A percentile compares a stretch with the other conserved stretches of the same genome.
Evolutionary conservation across 2,888 invertebrate species (phyloP).

Genomic region (Zaprionus bogoriensis): DNA sequence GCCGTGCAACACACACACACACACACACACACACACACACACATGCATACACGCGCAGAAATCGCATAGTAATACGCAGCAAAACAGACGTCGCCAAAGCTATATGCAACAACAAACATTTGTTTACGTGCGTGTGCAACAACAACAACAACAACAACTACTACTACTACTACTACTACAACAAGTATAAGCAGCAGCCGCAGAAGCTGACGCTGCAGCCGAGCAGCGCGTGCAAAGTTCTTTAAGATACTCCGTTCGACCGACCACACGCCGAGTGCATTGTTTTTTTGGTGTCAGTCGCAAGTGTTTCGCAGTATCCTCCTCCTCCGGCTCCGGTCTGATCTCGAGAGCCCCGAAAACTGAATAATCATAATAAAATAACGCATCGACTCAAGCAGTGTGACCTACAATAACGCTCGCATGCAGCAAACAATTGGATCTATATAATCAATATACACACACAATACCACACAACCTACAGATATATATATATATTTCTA

Average conservation of each 20-base stretch:
- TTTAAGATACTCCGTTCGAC: slow-evolving; percentile 35
- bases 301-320: slow-evolving; percentile 43
- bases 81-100: slow-evolving; percentile 28
- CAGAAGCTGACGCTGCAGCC: not conserved
- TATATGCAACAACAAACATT: slow-evolving; percentile 36
- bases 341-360: slow-evolving; percentile 13
- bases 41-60: not conserved
- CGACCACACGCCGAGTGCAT: slow-evolving; percentile 26
- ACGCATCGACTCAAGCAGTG: not conserved
- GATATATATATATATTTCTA: not conserved
- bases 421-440: slow-evolving; percentile 38
- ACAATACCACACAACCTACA: not conserved
- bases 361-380: not conserved
- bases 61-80: slow-evolving; percentile 17
- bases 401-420: not conserved
- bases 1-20: slow-evolving; percentile 47
- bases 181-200: not conserved
- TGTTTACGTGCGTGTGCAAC: slow-evolving; percentile 47
- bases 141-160: slow-evolving; percentile 23
- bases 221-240: slow-evolving; percentile 13
- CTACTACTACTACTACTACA: slow-evolving; percentile 1
- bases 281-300: slow-evolving; percentile 55
- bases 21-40: not conserved
- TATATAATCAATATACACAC: slow-evolving; percentile 9
- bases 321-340: slow-evolving; percentile 21